Percentiles rank a stretch among this genome's conserved stretches.
Conservation (phyloP, 2,888 invertebrate species). For the Eupeodes latifasciatus region DNA sequence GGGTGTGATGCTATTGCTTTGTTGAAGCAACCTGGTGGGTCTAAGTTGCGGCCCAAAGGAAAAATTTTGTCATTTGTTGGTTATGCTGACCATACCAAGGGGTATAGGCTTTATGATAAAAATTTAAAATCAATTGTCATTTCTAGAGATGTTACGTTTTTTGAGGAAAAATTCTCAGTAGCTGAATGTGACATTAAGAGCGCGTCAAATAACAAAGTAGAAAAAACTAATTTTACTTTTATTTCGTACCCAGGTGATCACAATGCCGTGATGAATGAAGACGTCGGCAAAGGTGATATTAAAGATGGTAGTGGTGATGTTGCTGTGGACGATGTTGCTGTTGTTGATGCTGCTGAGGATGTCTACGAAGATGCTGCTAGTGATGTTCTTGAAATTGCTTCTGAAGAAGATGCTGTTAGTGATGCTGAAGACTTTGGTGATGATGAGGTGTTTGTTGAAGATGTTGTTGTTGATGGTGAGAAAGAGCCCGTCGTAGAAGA, state of each 20-base stretch:
- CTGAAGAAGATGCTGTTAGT: slow-evolving; percentile 2
- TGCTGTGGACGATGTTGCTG: neutral
- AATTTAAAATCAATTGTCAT: slow-evolving; percentile 56
- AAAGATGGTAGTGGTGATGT: neutral
- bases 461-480: neutral
- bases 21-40: slow-evolving; percentile 52
- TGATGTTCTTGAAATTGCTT: neutral
- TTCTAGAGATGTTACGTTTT: slow-evolving; percentile 73
- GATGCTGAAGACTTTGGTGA: neutral
- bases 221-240: slow-evolving; percentile 20
- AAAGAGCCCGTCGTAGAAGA: neutral
- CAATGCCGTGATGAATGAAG: slow-evolving; percentile 10
- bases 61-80: slow-evolving; percentile 62
- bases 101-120: slow-evolving; percentile 62
- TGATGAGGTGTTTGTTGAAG: neutral
- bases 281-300: neutral
- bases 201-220: neutral
- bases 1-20: slow-evolving; percentile 67
- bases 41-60: slow-evolving; percentile 68
- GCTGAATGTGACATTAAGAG: slow-evolving; percentile 13
- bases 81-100: slow-evolving; percentile 60
- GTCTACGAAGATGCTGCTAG: neutral
- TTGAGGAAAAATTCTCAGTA: slow-evolving; percentile 68
- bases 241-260: slow-evolving; percentile 7
- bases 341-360: neutral